A percentile compares a stretch with the other conserved stretches of the same genome.
phyloP scores from a whole-genome alignment of 2,113 vertebrate species.

The Protomyctophum bolini region DNA sequence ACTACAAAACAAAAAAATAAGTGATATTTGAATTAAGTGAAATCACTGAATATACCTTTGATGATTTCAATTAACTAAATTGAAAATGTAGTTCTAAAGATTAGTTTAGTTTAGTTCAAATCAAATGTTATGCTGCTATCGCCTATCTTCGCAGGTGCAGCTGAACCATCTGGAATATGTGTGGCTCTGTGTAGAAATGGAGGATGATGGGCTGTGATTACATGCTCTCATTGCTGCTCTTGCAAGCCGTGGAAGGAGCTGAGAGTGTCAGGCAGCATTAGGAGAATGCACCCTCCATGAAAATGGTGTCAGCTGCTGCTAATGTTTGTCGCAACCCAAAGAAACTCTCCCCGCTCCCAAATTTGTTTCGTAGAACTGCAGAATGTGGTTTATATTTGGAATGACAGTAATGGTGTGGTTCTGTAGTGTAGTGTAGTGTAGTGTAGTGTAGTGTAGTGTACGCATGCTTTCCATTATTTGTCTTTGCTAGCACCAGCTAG shows the following conservation, averaged over 20 bases:
- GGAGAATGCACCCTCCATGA: conserved; percentile 40
- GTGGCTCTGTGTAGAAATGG: conserved; percentile 15
- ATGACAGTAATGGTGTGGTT: conserved; percentile 28
- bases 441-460: too few relatives aligned
- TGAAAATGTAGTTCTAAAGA: too few relatives aligned
- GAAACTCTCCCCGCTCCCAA: conserved; percentile 19
- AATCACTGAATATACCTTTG: too few relatives aligned
- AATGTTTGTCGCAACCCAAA: conserved; percentile 47
- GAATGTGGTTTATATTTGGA: conserved; percentile 35
- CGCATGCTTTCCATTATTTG: conserved; percentile 9
- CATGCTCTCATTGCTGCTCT: neutral
- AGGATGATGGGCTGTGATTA: conserved; percentile 45
- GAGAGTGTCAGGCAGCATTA: conserved; percentile 36
- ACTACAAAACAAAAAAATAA: too few relatives aligned
- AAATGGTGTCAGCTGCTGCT: conserved; percentile 66
- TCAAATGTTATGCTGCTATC: neutral
- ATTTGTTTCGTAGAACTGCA: conserved; percentile 38
- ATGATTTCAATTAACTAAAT: too few relatives aligned
- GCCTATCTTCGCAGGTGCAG: neutral
- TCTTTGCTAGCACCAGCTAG: neutral
- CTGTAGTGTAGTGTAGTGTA: neutral
- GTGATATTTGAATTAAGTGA: too few relatives aligned
- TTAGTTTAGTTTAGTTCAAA: neutral
- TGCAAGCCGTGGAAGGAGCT: conserved; percentile 51
- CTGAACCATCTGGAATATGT: neutral